Conservation (phyloP, 1,140 invertebrate species). For the Aradophagus sp. region DNA sequence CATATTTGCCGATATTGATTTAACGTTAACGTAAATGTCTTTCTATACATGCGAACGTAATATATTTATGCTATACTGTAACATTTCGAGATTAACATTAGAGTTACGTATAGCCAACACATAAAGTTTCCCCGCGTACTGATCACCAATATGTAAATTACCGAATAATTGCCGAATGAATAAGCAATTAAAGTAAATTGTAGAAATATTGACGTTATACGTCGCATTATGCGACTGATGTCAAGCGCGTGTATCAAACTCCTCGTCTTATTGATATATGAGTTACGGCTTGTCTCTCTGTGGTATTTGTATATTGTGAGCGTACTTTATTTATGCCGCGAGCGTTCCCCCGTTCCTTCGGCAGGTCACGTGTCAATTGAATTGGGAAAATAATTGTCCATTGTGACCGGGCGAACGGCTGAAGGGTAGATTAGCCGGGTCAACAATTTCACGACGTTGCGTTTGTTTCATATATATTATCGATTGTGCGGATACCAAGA, state of each 20-base stretch:
- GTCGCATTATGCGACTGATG: constrained; percentile 10
- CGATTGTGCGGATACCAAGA: constrained; percentile 64
- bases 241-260: constrained; percentile 24
- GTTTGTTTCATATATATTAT: constrained; percentile 72
- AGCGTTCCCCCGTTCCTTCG: constrained; percentile 11
- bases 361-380: constrained; percentile 61
- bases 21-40: too few species aligned
- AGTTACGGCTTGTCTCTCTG: constrained; percentile 2
- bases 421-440: constrained; percentile 60
- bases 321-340: constrained; percentile 33
- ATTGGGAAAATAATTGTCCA: constrained; percentile 61
- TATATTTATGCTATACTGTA: too few species aligned
- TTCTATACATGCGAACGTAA: too few species aligned
- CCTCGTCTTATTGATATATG: constrained; percentile 23
- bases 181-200: too few species aligned
- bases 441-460: constrained; percentile 66
- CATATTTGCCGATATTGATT: too few species aligned
- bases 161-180: too few species aligned
- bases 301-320: constrained; percentile 33
- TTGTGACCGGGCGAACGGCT: constrained; percentile 35
- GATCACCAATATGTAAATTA: too few species aligned
- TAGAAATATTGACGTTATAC: too few species aligned
- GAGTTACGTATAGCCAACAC: too few species aligned
- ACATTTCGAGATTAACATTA: too few species aligned
- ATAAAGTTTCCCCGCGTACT: too few species aligned